phyloP scores from a whole-genome alignment of 2,797 vertebrate genomes.

The Alectoris magna region DNA sequence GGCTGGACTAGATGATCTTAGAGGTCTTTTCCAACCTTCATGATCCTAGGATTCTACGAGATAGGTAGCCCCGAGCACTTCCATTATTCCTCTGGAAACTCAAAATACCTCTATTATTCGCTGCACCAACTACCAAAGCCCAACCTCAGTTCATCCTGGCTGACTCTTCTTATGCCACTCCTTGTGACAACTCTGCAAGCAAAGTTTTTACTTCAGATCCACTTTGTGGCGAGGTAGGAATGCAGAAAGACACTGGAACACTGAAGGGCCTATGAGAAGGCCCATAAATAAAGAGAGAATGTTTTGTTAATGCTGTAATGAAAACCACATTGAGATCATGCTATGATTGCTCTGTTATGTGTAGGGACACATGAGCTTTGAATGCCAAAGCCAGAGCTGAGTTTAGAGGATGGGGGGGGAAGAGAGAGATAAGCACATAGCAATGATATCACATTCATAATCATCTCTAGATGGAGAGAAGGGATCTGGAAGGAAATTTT shows the following conservation, averaged over 20 bases:
- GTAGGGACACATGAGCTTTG: background rate
- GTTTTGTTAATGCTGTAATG: constrained; percentile 66
- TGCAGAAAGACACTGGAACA: constrained; percentile 2
- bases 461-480: background rate
- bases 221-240: constrained; percentile 57
- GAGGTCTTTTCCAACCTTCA: no score
- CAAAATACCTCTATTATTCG: constrained; percentile 42
- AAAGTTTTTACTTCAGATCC: constrained; percentile 72
- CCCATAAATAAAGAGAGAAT: constrained; percentile 55
- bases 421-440: background rate
- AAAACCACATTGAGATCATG: constrained; percentile 40
- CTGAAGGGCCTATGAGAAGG: constrained; percentile 2
- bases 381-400: background rate
- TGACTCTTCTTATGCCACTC: constrained; percentile 63
- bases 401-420: background rate
- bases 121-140: background rate
- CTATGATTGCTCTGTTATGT: constrained; percentile 10
- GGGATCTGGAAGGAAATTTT: background rate
- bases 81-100: background rate
- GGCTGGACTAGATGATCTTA: no score
- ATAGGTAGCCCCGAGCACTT: background rate
- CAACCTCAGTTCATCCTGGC: constrained; percentile 79
- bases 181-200: constrained; percentile 76
- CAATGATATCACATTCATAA: background rate
- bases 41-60: no score